Evolutionary conservation across 2,888 invertebrate species (phyloP), one percentile per base, ranked within the genome.

Genomic region (Brenthis hecate): DNA sequence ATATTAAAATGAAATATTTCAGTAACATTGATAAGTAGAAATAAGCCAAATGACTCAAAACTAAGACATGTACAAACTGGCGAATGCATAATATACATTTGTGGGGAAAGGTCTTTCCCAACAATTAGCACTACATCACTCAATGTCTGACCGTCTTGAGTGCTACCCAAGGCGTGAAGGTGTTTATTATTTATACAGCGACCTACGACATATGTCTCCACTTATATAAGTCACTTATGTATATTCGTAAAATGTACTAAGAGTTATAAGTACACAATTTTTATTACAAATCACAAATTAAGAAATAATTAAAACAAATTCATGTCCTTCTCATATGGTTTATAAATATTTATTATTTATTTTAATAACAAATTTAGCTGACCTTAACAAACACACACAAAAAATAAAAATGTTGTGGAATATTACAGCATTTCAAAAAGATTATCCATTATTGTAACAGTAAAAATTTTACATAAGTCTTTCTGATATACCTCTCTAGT

Each of bases 51-150:
- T 11, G n/a, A 16, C 6, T 2, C 16, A 53, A 53, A 53, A 53
- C n/a, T 53, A 53, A 53, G 16, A 5, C 11, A 16, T 51, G 6
- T 23, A 43, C 48, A 36, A 51, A 43, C 32, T 51, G 19, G 28
- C 13, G 19, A 67, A 47, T 69, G 55, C 65, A 70, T 70, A 68
- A 71, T 60, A 71, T 50, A 19, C 19, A 73, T 68, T 65, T 70
- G 67, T 65, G 73, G 74, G 68, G 68, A 71, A 70, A 73, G 75
- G 76, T 74, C 74, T 71, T 73, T 72, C 71, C 74, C 74, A 71
- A 71, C 76, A 79, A 81, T 81, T 80, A 81, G 77, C 77, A 78
- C 77, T 73, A 70, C 80, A 80, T 82, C 78, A 74, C 75, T 81
- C 80, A 81, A 78, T 72, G 80, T 80, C 81, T 72, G 70, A 73